Base-by-base conservation (phyloP, 2,888 invertebrate genomes). In the Hartigia nigra region DNA sequence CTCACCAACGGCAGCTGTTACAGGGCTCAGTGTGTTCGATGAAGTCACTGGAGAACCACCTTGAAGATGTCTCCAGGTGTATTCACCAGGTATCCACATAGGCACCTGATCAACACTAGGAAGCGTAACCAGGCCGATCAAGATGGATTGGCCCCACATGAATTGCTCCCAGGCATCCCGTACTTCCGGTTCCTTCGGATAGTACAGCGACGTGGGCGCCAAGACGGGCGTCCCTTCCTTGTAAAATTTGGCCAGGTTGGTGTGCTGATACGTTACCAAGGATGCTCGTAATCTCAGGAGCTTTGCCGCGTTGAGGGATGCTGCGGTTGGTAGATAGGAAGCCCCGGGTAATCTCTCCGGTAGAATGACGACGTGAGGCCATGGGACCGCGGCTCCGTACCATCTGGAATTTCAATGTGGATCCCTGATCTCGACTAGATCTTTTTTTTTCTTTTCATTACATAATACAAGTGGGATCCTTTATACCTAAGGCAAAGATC, bases 121-220 rank as follows among this genome's bases (percentile, higher is more conserved):
- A 69, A 82, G 70, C 14, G 84, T 84, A 12, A 85, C 85, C 14
- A 83, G 77, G 34, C 85, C 87, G 11, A 87, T 82, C 37, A 87
- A 77, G 34, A 87, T 79, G 37, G 82, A 81, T 32, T 83, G 77
- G 11, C 86, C 87, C 87, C 87, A 87, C 37, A 87, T 80, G 34
- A 87, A 87, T 80, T 87, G 86, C 74, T 84, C 81, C 74, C 75
- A 77, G 55, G 77, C 79, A 32, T 83, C 37, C 2, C 82, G 77
- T 9, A 80, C 77, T 31, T 75, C 31, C 9, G 74, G 70, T 31
- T 85, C 83, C 3, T 77, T 69, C 0, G 87, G 83, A 79, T 84
- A 87, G 76, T 84, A 78, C 12, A 86, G 69, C 2, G 81, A 79
- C 12, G 81, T 84, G 0, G 85, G 83, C 12, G 86, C 78, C 23